Base-by-base conservation (phyloP, 2,888 invertebrate genomes). In the Parnassius mnemosyne region DNA sequence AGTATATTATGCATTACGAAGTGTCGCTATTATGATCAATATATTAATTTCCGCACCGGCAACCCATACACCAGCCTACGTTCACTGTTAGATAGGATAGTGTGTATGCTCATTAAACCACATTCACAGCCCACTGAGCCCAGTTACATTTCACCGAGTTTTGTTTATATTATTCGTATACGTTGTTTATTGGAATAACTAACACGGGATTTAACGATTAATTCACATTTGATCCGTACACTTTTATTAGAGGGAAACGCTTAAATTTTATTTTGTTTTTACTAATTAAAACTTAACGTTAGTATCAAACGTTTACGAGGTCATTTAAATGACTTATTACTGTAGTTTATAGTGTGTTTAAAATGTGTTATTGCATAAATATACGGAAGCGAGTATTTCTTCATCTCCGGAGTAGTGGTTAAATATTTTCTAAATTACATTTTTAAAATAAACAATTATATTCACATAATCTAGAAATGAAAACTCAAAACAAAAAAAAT, bases 91-190 rank as follows among this genome's bases (percentile, higher is more conserved):
- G 65, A 75, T 72, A 72, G 70, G 44, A 5, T 54, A 58, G 62
- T 62, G 43, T 76, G 72, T 78, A 68, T 78, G 75, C 76, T 75
- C 72, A 75, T 77, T 71, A 63, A 66, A 83, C 82, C 83, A 68
- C 81, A 80, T 74, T 83, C 75, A 81, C 74, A 71, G 73, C 75
- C 71, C 69, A 71, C 66, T 69, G 75, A 71, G 68, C 75, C 68
- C 72, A 74, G 72, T 72, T 72, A 75, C 74, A 75, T 78, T 74
- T 77, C 78, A 75, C 69, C 69, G 73, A 73, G 71, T 77, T 74
- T 74, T 71, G 70, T 74, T 73, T 73, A 72, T 68, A 68, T 65
- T 68, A 68, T 65, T 64, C 60, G 59, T 57, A 52, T 60, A 58
- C 70, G 67, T 66, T 77, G 77, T 80, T 81, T 77, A 74, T 75